Percentiles rank a stretch among this genome's conserved stretches.
phyloP scores from a whole-genome alignment of 2,797 vertebrate genomes.

The Clarias platycephalus region DNA sequence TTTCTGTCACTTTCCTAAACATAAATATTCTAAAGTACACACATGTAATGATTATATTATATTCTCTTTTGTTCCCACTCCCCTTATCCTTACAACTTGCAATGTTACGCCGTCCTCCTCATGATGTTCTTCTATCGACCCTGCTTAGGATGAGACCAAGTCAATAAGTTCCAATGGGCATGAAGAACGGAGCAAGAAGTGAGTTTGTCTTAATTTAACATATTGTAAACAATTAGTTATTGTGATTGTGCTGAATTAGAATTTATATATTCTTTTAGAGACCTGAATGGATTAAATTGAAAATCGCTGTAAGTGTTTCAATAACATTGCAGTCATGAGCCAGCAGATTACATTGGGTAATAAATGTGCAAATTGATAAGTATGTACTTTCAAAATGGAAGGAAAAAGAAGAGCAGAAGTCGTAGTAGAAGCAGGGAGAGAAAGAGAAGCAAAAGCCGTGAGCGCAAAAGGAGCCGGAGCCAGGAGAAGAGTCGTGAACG shows the following conservation, averaged over 20 bases:
- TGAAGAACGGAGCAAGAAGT: conserved; percentile 93
- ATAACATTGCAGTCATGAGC: conserved; percentile 11
- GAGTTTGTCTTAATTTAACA: conserved; percentile 59
- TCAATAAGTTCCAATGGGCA: conserved; percentile 88
- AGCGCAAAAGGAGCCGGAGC: conserved; percentile 80
- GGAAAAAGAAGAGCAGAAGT: conserved; percentile 88
- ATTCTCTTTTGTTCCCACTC: conserved; percentile 89
- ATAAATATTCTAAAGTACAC: conserved; percentile 62
- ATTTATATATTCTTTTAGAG: conserved; percentile 23
- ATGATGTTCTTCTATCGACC: conserved; percentile 98
- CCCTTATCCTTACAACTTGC: conserved; percentile 89
- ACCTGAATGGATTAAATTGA: conserved; percentile 15
- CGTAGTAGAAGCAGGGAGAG: conserved; percentile 85
- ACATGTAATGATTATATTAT: conserved; percentile 85
- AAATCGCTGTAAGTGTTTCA: conserved; percentile 27
- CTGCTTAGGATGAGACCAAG: conserved; percentile 96
- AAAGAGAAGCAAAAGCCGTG: conserved; percentile 83
- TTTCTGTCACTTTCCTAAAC: conserved; percentile 48
- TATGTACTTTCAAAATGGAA: conserved; percentile 29
- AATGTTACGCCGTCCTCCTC: conserved; percentile 92
- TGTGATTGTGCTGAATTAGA: conserved; percentile 26
- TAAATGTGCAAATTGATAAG: conserved; percentile 15
- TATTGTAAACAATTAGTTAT: neutral
- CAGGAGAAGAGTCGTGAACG: conserved; percentile 81
- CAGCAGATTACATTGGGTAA: neutral